Evolutionary conservation across 2,888 invertebrate species (phyloP).

Genomic region (Synergus japonicus): DNA sequence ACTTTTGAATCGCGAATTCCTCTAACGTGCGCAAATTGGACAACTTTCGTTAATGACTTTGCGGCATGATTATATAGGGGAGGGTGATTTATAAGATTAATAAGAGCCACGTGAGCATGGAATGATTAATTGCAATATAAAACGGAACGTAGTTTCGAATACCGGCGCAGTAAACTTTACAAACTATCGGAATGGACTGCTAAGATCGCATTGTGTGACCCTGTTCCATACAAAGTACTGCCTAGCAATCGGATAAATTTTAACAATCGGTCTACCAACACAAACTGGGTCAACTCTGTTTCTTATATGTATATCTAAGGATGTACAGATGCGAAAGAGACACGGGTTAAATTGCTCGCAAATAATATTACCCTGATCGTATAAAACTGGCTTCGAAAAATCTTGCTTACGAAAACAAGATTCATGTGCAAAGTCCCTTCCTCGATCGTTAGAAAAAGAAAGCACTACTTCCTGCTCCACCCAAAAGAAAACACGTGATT

Average conservation of each 20-base stretch:
- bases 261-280: slow-evolving; percentile 57
- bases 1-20: slow-evolving; percentile 18
- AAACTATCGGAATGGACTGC: slow-evolving; percentile 54
- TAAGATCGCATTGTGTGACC: slow-evolving; percentile 62
- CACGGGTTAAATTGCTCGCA: slow-evolving; percentile 53
- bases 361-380: slow-evolving; percentile 46
- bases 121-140: slow-evolving; percentile 40
- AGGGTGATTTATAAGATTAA: slow-evolving; percentile 39
- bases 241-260: slow-evolving; percentile 57
- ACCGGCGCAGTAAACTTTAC: slow-evolving; percentile 49
- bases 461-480: slow-evolving; percentile 7
- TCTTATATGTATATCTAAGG: slow-evolving; percentile 29
- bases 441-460: slow-evolving; percentile 7
- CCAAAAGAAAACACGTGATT: slow-evolving; percentile 13
- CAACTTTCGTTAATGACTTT: slow-evolving; percentile 39
- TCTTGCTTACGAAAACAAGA: slow-evolving; percentile 47
- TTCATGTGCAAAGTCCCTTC: slow-evolving; percentile 29
- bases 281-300: slow-evolving; percentile 52
- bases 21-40: slow-evolving; percentile 25
- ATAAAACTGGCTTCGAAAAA: slow-evolving; percentile 46
- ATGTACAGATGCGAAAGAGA: slow-evolving; percentile 49
- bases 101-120: slow-evolving; percentile 38
- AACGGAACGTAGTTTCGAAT: slow-evolving; percentile 41
- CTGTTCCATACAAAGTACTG: slow-evolving; percentile 62
- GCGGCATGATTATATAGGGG: slow-evolving; percentile 29